Conservation (phyloP, 2,888 invertebrate species). For the Gisinianus flammeolus region DNA sequence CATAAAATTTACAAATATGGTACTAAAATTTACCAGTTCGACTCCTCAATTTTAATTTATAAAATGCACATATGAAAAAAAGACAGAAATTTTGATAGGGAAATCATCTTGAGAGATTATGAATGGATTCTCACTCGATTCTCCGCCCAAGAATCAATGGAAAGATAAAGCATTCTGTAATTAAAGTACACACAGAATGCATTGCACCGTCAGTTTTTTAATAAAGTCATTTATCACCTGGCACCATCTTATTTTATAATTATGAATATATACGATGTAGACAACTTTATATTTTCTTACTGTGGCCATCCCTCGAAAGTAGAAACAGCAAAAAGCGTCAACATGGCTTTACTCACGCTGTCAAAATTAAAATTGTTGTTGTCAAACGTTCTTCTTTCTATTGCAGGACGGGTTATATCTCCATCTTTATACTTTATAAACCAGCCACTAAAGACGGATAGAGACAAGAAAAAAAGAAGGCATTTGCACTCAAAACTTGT, state of each 20-base stretch:
- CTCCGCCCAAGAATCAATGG: conserved; percentile 68
- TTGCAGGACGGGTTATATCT: conserved; percentile 64
- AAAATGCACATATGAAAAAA: too few species aligned
- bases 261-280: background rate
- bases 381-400: conserved; percentile 65
- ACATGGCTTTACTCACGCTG: conserved; percentile 68
- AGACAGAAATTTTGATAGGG: too few species aligned
- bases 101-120: too few species aligned
- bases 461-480: background rate
- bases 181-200: background rate
- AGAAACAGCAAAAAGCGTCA: conserved; percentile 69
- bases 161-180: conserved; percentile 67
- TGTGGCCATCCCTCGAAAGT: conserved; percentile 71
- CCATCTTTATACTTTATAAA: conserved; percentile 66
- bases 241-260: background rate
- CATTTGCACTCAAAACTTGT: background rate
- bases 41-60: too few species aligned
- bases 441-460: conserved; percentile 62
- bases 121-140: conserved; percentile 60
- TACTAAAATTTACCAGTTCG: background rate
- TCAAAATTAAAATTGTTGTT: conserved; percentile 69
- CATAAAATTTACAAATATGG: background rate
- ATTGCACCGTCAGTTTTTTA: too few species aligned
- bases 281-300: conserved; percentile 61
- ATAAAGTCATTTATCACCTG: background rate